phyloP scores from a whole-genome alignment of 2,888 invertebrate genomes.

The Uropetala carovei region DNA sequence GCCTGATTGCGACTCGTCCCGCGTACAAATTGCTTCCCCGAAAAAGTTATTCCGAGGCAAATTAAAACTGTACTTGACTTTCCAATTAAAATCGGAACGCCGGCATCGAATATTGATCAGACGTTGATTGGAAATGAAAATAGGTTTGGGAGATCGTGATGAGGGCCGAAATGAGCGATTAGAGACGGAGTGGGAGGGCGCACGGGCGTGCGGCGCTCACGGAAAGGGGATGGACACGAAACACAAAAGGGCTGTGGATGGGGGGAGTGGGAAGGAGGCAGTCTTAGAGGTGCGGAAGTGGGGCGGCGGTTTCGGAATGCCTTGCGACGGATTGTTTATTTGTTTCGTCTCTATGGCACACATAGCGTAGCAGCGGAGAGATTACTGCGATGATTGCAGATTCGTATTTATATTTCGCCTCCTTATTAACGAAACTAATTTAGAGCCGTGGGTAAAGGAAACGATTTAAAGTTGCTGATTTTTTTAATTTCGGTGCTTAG shows the following conservation, averaged over 20 bases:
- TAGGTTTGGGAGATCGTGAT: slow-evolving; percentile 63
- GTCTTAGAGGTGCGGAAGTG: not conserved
- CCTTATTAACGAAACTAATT: too few species aligned
- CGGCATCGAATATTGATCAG: slow-evolving; percentile 64
- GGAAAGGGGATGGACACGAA: not conserved
- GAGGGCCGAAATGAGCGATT: slow-evolving; percentile 63
- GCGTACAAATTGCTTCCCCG: slow-evolving; percentile 64
- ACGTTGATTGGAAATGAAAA: slow-evolving; percentile 64
- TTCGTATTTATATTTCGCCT: too few species aligned
- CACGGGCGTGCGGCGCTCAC: not conserved
- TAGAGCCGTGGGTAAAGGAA: too few species aligned
- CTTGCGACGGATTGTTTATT: not conserved
- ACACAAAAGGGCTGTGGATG: too few species aligned
- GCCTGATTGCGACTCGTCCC: slow-evolving; percentile 59
- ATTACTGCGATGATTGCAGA: too few species aligned
- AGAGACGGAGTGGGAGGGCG: not conserved
- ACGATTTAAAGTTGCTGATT: too few species aligned
- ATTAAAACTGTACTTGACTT: slow-evolving; percentile 64
- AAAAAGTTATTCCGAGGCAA: slow-evolving; percentile 63
- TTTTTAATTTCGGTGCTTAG: too few species aligned
- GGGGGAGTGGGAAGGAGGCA: not conserved
- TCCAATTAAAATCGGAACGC: slow-evolving; percentile 64
- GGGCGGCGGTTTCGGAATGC: not conserved
- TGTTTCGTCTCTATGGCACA: too few species aligned
- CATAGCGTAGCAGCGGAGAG: too few species aligned